Evolutionary conservation across 2,888 invertebrate genomes (phyloP).

Genomic region (Horisme vitalbata): DNA sequence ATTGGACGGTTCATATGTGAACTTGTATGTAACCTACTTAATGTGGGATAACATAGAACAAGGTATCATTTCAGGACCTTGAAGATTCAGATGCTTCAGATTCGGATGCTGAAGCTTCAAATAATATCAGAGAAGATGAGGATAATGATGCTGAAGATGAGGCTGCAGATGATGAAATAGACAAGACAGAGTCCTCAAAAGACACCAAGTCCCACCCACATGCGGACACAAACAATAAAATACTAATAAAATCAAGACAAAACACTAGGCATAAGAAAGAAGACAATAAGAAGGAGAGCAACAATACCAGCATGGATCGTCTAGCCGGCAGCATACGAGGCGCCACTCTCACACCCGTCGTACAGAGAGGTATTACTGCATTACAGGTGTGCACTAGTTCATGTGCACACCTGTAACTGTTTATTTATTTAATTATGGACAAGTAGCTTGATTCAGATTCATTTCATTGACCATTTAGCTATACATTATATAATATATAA

Average conservation of each 20-base stretch:
- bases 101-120: slow-evolving; percentile 25
- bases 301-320: slow-evolving; percentile 45
- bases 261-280: slow-evolving; percentile 27
- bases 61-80: slow-evolving; percentile 51
- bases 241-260: slow-evolving; percentile 16
- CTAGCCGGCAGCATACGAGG: slow-evolving; percentile 56
- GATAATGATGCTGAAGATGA: slow-evolving; percentile 51
- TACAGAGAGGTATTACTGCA: slow-evolving; percentile 53
- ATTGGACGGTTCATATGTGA: too few relatives aligned
- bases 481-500: too few relatives aligned
- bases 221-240: slow-evolving; percentile 27
- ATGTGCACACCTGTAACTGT: too few relatives aligned
- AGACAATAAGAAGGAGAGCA: slow-evolving; percentile 12
- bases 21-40: too few relatives aligned
- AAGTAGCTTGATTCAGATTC: too few relatives aligned
- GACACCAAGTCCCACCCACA: slow-evolving; percentile 41
- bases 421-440: too few relatives aligned
- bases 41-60: too few relatives aligned
- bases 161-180: slow-evolving; percentile 51
- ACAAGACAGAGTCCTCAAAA: slow-evolving; percentile 46
- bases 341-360: slow-evolving; percentile 57
- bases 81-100: slow-evolving; percentile 54
- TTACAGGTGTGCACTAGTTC: neutral
- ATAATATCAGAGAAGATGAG: slow-evolving; percentile 25
- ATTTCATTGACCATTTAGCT: too few relatives aligned